These are phyloP conservation scores for Brachyopa scutellaris DNA, from an alignment of 2,888 invertebrate genomes.

Conservation along the genomic window DNA sequence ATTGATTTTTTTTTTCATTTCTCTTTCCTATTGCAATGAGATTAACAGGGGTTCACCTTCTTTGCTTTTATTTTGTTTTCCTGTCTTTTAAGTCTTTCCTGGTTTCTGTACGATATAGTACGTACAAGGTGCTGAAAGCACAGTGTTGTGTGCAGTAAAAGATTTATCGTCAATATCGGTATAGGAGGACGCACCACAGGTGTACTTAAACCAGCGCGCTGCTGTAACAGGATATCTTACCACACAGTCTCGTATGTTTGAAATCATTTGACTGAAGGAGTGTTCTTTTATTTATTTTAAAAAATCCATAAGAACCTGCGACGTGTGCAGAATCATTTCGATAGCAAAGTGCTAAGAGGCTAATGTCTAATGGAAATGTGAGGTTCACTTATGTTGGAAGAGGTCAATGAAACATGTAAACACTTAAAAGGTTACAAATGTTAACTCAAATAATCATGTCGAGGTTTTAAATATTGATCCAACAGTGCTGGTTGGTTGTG, in stretches of 20 bases:
- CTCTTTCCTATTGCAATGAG: constrained; percentile 9
- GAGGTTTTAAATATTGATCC: constrained; percentile 53
- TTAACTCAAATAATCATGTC: constrained; percentile 19
- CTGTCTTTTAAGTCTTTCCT: constrained; percentile 41
- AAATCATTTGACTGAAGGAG: constrained; percentile 47
- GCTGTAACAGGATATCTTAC: background rate
- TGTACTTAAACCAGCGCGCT: constrained; percentile 30
- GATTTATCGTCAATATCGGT: constrained; percentile 58
- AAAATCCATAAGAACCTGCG: constrained; percentile 44
- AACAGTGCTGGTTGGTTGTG: constrained; percentile 3
- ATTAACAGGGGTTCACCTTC: constrained; percentile 37
- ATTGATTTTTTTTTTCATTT: constrained; percentile 42
- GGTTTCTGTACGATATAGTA: constrained; percentile 4
- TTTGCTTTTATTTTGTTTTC: constrained; percentile 41
- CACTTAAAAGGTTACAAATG: constrained; percentile 65
- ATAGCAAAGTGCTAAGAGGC: constrained; percentile 20
- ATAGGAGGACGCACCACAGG: constrained; percentile 61
- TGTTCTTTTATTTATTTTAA: background rate
- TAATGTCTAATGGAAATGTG: constrained; percentile 42
- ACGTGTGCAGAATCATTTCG: constrained; percentile 59
- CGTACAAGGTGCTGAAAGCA: constrained; percentile 51
- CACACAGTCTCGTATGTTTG: background rate
- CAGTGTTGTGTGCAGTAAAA: constrained; percentile 43
- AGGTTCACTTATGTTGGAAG: constrained; percentile 35
- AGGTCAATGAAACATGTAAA: constrained; percentile 69